phyloP scores from a whole-genome alignment of 2,888 invertebrate species.

The Heteromyza rotundicornis region DNA sequence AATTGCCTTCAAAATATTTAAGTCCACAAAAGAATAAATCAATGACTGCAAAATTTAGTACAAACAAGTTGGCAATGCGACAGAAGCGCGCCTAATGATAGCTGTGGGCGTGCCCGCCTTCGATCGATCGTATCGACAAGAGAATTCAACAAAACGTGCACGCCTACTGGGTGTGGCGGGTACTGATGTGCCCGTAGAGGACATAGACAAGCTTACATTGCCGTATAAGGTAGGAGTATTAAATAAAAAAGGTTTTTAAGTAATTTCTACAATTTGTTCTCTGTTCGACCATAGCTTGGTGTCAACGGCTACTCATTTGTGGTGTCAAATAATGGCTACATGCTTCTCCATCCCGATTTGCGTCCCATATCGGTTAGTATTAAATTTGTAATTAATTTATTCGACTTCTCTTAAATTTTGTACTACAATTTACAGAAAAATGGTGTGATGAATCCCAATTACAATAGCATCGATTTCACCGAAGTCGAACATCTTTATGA shows the following conservation, averaged over 20 bases:
- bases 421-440: slow-evolving; percentile 46
- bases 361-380: slow-evolving; percentile 78
- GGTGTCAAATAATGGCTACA: slow-evolving; percentile 95
- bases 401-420: background rate
- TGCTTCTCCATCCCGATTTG: slow-evolving; percentile 92
- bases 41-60: no score
- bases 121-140: slow-evolving; percentile 71
- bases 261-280: background rate
- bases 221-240: slow-evolving; percentile 86
- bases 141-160: slow-evolving; percentile 63
- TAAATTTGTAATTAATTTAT: no score
- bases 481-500: slow-evolving; percentile 89
- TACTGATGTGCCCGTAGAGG: slow-evolving; percentile 81
- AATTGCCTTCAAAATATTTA: background rate
- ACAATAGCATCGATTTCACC: slow-evolving; percentile 93
- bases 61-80: slow-evolving; percentile 41
- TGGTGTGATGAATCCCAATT: slow-evolving; percentile 78
- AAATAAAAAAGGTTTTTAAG: background rate
- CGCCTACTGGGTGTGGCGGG: slow-evolving; percentile 93
- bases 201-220: slow-evolving; percentile 86
- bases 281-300: slow-evolving; percentile 72
- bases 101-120: slow-evolving; percentile 94
- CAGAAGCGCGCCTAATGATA: slow-evolving; percentile 73
- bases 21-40: no score
- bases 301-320: slow-evolving; percentile 97